Percentiles rank a stretch among this genome's conserved stretches.
Conservation (phyloP, 2,113 vertebrate genomes). For the Tautogolabrus adspersus region DNA sequence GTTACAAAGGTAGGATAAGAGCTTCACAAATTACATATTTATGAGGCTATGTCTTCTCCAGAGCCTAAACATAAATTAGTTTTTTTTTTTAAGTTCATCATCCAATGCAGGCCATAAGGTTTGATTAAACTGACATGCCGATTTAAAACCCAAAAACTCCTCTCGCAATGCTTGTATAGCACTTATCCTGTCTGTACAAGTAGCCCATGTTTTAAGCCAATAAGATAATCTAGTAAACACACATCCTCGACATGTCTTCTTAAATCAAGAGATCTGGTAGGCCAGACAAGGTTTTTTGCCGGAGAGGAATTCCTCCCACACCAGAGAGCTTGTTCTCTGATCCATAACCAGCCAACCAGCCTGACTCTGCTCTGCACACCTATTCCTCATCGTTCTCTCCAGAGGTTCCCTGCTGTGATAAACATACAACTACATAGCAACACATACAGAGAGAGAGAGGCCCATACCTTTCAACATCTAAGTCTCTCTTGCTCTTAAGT, state of each 20-base stretch:
- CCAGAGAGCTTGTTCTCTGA: conserved; percentile 43
- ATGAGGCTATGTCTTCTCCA: background rate
- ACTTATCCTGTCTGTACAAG: conserved; percentile 3
- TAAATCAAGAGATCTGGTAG: conserved; percentile 59
- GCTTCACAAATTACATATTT: background rate
- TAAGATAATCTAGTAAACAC: conserved; percentile 52
- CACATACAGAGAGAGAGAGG: conserved; percentile 36
- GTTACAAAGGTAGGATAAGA: background rate
- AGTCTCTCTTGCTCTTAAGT: conserved; percentile 27
- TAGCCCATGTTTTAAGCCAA: conserved; percentile 12
- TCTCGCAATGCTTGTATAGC: conserved; percentile 9
- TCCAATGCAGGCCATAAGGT: conserved; percentile 6
- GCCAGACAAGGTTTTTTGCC: conserved; percentile 45
- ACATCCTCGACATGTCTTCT: conserved; percentile 28
- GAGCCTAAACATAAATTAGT: background rate
- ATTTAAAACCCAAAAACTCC: conserved; percentile 16
- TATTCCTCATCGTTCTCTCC: conserved; percentile 41
- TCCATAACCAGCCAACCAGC: conserved; percentile 41
- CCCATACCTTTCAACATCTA: conserved; percentile 28
- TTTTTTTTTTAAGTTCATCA: background rate
- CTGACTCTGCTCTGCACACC: conserved; percentile 11
- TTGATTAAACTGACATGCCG: background rate
- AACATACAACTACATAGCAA: conserved; percentile 57
- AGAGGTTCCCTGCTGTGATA: conserved; percentile 23
- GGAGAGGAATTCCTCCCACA: conserved; percentile 52